These are phyloP conservation scores for Vesta saturnalis DNA, from an alignment of 2,888 invertebrate genomes.

Conservation along the genomic window DNA sequence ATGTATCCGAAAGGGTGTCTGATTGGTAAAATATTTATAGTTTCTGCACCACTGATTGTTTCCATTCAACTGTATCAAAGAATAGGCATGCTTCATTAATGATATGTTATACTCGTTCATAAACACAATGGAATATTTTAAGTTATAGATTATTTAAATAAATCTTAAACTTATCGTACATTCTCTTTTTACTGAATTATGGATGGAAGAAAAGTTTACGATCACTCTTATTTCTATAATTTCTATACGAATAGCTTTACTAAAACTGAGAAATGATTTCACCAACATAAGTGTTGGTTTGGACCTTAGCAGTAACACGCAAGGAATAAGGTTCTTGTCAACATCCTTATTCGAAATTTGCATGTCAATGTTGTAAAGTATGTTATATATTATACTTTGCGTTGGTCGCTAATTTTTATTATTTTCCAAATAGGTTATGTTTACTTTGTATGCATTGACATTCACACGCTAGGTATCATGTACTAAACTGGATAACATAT, in stretches of 20 bases:
- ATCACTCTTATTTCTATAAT: no score
- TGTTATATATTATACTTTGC: conserved; percentile 26
- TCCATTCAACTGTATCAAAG: conserved; percentile 40
- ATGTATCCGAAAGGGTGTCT: conserved; percentile 32
- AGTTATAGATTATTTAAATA: no score
- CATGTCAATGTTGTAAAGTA: conserved; percentile 33
- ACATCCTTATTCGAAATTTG: conserved; percentile 37
- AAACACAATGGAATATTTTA: conserved; percentile 22
- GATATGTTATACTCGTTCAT: conserved; percentile 31
- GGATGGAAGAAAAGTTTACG: no score
- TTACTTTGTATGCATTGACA: conserved; percentile 32
- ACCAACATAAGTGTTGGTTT: conserved; percentile 28
- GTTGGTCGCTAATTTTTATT: conserved; percentile 36
- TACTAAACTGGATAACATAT: conserved; percentile 17
- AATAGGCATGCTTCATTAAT: conserved; percentile 38
- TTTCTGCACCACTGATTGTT: conserved; percentile 42
- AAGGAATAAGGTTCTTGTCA: conserved; percentile 36
- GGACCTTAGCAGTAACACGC: conserved; percentile 30
- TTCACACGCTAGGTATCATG: conserved; percentile 29
- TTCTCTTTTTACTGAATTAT: no score
- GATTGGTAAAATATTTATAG: conserved; percentile 45
- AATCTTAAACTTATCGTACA: neutral
- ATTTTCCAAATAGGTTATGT: conserved; percentile 27
- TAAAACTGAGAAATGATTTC: no score
- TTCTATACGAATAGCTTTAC: no score